Base-by-base conservation (phyloP, 1,140 invertebrate species). In the Drosophila nigrodunni region DNA sequence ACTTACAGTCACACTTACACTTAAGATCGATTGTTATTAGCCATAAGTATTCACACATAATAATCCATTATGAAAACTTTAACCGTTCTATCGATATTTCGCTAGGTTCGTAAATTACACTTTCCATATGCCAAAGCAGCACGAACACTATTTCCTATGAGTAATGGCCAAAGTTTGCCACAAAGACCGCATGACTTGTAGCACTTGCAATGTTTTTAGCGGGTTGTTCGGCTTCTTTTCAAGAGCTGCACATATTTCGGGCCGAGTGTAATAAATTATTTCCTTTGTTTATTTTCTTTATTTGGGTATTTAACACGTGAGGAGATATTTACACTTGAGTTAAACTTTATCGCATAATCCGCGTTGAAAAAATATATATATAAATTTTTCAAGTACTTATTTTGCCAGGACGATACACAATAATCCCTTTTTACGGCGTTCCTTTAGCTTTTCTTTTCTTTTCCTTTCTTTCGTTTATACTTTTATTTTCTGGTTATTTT, bases 401-500 rank as follows among this genome's bases (percentile, higher is more conserved):
- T 57, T 57, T 59, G 55, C 59, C 49, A 49, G 61, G 64, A 65
- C 71, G 70, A 78, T 70, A 62, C 82, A 88, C 83, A 87, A 88
- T 87, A 87, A 87, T 87, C 83, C 83, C 80, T 67, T 87, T 87
- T 87, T 79, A 76, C 55, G 78, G 74, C 76, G 66, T 69, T 74
- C 71, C 49, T 72, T 57, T 71, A 44, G 70, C 71, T 77, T 76
- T 78, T 67, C 30, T 46, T 60, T 49, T 25, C 34, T 41, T 35
- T 34, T 49, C 35, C 37, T 44, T 35, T 3, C 11, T 11, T 25
- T 37, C 11, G 21, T 18, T 41, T 35, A 7, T 25, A 34, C 41
- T 60, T 62, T 44, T 55, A 43, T 57, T 39, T 62, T 30, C 4
- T 46, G 54, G 21, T 55, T 13, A 47, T 18, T 34, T 50, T 50